Conservation (phyloP, 2,888 invertebrate species). For the Agrotis exclamationis region DNA sequence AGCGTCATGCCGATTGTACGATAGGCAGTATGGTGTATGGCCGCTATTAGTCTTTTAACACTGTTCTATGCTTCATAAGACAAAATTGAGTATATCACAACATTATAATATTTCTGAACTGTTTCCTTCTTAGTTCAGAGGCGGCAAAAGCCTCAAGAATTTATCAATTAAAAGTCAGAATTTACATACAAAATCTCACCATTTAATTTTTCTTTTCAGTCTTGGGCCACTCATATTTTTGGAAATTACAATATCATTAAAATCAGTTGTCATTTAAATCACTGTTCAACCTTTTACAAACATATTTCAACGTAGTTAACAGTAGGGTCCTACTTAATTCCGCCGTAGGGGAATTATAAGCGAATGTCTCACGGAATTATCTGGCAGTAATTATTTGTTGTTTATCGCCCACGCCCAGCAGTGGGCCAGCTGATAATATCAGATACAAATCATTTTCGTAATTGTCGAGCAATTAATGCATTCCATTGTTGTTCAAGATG, state of each 20-base stretch:
- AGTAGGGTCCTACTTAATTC: slow-evolving; percentile 45
- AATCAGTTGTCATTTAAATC: neutral
- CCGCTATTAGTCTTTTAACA: neutral
- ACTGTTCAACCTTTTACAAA: slow-evolving; percentile 28
- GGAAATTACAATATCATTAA: too few species aligned
- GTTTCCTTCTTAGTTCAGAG: neutral
- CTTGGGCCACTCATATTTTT: neutral
- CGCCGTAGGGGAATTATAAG: slow-evolving; percentile 56
- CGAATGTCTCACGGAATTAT: slow-evolving; percentile 53
- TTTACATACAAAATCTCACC: neutral
- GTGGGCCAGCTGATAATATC: slow-evolving; percentile 66
- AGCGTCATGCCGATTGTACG: too few species aligned
- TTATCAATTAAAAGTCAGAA: neutral
- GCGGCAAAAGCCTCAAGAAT: neutral
- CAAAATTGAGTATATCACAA: neutral
- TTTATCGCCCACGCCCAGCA: slow-evolving; percentile 67
- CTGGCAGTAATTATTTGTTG: slow-evolving; percentile 73
- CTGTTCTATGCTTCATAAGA: neutral
- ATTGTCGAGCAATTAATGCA: slow-evolving; percentile 77
- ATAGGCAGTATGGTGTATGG: too few species aligned
- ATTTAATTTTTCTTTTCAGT: neutral
- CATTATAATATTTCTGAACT: neutral
- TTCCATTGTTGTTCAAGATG: slow-evolving; percentile 67
- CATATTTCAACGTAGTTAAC: slow-evolving; percentile 31
- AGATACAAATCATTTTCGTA: slow-evolving; percentile 77